phyloP scores from a whole-genome alignment of 2,888 invertebrate genomes.

The Ichneumoninae sp. region DNA sequence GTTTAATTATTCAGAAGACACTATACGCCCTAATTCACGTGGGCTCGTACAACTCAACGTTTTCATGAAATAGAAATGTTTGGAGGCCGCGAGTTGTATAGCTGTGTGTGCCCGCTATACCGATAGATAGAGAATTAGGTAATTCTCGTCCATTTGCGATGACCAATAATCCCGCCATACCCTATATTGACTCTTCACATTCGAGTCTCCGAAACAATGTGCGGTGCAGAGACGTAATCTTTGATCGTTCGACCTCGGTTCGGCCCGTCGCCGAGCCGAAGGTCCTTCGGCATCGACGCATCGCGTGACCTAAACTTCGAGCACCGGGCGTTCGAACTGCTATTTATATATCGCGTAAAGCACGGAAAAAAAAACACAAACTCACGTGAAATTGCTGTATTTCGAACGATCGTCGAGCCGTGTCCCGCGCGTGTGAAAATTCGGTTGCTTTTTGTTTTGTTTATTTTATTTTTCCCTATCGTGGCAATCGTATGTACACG shows the following conservation, averaged over 20 bases:
- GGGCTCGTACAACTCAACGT: neutral
- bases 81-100: conserved; percentile 1
- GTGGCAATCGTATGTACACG: conserved; percentile 33
- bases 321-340: conserved; percentile 1
- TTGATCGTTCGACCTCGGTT: conserved; percentile 62
- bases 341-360: conserved; percentile 29
- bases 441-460: conserved; percentile 26
- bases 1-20: conserved; percentile 47
- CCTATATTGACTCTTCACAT: conserved; percentile 63
- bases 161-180: conserved; percentile 13
- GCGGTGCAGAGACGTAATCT: conserved; percentile 65
- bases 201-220: conserved; percentile 65
- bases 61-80: conserved; percentile 31
- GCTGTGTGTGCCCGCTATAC: neutral
- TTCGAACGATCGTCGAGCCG: conserved; percentile 17
- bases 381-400: conserved; percentile 1
- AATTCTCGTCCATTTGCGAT: conserved; percentile 40
- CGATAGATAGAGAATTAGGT: conserved; percentile 34
- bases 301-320: conserved; percentile 66
- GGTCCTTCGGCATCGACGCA: conserved; percentile 55
- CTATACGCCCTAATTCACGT: conserved; percentile 5
- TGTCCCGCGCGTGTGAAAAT: conserved; percentile 25
- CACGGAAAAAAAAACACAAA: neutral
- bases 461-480: conserved; percentile 39
- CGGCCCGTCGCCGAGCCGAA: conserved; percentile 41